These are phyloP conservation scores for Linhomoeus sp. DNA, from an alignment of 2,888 invertebrate species.

Conservation along the genomic window DNA sequence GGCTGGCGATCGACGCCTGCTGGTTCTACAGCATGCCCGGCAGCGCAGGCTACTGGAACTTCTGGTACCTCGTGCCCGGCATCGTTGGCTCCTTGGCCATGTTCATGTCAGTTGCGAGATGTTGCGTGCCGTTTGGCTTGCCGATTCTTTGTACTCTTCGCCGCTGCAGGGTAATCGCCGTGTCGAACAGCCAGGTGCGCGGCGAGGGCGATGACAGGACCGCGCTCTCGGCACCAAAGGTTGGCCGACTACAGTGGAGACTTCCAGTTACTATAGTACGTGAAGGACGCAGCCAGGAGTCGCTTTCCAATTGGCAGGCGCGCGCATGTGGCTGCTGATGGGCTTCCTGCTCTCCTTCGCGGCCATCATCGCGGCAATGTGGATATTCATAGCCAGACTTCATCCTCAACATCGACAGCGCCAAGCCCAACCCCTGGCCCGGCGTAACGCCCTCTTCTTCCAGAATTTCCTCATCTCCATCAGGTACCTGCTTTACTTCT, in stretches of 20 bases:
- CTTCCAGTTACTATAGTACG: no score
- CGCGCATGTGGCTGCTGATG: slow-evolving; percentile 78
- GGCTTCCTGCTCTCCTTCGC: slow-evolving; percentile 93
- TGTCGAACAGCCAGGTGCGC: slow-evolving; percentile 76
- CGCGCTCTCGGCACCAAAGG: slow-evolving; percentile 50
- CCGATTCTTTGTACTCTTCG: neutral
- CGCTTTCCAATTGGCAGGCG: no score
- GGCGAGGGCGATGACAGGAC: slow-evolving; percentile 34
- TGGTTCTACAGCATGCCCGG: slow-evolving; percentile 44
- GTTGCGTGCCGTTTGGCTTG: slow-evolving; percentile 5
- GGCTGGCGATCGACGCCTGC: slow-evolving; percentile 87
- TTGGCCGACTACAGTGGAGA: no score
- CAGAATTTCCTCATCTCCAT: slow-evolving; percentile 86
- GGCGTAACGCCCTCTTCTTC: slow-evolving; percentile 73
- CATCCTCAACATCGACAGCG: slow-evolving; percentile 64
- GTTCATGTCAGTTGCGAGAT: slow-evolving; percentile 49
- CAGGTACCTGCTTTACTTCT: slow-evolving; percentile 25
- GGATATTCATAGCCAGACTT: slow-evolving; percentile 83
- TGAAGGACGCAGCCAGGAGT: no score
- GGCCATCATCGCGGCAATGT: slow-evolving; percentile 77
- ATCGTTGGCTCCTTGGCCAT: slow-evolving; percentile 79
- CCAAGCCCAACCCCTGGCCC: slow-evolving; percentile 47
- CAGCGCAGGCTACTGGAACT: slow-evolving; percentile 30
- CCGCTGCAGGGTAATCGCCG: slow-evolving; percentile 57
- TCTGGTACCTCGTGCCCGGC: slow-evolving; percentile 68